Evolutionary conservation across 2,888 invertebrate genomes (phyloP).

Genomic region (Saturnia japonica): DNA sequence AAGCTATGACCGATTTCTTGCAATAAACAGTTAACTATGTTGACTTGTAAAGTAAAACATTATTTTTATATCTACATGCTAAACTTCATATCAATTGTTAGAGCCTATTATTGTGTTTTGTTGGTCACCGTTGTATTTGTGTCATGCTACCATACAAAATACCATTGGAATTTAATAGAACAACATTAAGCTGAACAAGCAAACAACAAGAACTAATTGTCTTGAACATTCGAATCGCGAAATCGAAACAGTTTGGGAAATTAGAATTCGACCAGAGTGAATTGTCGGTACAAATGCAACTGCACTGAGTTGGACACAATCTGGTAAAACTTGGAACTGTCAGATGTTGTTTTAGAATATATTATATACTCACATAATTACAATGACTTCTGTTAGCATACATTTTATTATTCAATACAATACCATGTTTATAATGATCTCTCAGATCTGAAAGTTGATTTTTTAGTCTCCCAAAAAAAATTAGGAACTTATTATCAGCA

Average conservation of each 20-base stretch:
- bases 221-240: background rate
- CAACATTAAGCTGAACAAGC: background rate
- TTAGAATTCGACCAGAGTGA: background rate
- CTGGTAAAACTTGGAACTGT: background rate
- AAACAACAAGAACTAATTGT: background rate
- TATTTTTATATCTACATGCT: too few species aligned
- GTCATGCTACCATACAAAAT: too few species aligned
- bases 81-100: too few species aligned
- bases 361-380: background rate
- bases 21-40: too few species aligned
- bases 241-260: conserved; percentile 2
- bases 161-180: background rate
- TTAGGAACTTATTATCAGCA: too few species aligned
- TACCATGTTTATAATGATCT: too few species aligned
- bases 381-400: background rate
- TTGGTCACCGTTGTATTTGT: too few species aligned
- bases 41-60: too few species aligned
- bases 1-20: too few species aligned
- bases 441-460: too few species aligned
- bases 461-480: too few species aligned
- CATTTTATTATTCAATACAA: background rate
- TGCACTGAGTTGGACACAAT: background rate
- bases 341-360: background rate
- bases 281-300: background rate
- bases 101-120: too few species aligned